Evolutionary conservation across 2,888 invertebrate species (phyloP).

Genomic region (Empis stercorea): DNA sequence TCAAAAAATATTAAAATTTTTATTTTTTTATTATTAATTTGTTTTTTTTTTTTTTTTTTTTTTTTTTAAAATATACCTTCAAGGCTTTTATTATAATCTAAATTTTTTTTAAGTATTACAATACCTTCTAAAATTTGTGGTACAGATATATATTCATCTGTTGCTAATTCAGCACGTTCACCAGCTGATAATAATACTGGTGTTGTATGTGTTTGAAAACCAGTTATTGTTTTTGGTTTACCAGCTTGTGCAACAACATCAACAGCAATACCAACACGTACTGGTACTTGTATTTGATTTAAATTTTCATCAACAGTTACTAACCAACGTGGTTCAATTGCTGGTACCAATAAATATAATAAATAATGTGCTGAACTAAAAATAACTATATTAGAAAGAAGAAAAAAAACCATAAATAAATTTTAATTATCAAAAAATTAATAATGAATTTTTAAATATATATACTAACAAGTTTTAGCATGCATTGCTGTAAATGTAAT

Average conservation of each 20-base stretch:
- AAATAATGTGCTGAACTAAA: constrained; percentile 87
- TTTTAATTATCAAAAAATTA: not conserved
- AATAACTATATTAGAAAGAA: constrained; percentile 49
- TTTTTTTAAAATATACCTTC: too few species aligned
- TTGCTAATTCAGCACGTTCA: constrained; percentile 89
- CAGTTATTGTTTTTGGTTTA: constrained; percentile 94
- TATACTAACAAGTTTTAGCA: constrained; percentile 80
- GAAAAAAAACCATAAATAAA: not conserved
- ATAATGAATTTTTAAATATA: too few species aligned
- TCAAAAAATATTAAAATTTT: too few species aligned
- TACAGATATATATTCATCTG: constrained; percentile 82
- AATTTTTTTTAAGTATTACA: constrained; percentile 83
- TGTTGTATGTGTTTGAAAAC: constrained; percentile 94
- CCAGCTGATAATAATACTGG: constrained; percentile 90
- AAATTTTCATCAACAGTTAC: constrained; percentile 88
- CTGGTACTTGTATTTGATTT: constrained; percentile 77
- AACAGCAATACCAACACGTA: constrained; percentile 79
- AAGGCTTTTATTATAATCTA: too few species aligned
- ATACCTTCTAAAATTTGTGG: constrained; percentile 94
- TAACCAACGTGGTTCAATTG: constrained; percentile 94
- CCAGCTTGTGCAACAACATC: constrained; percentile 96
- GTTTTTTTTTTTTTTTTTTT: too few species aligned
- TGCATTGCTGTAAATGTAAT: constrained; percentile 83
- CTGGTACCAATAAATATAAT: constrained; percentile 82
- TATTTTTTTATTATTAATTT: too few species aligned